phyloP scores from a whole-genome alignment of 2,797 vertebrate genomes.

The Pseudochirops corinnae region DNA sequence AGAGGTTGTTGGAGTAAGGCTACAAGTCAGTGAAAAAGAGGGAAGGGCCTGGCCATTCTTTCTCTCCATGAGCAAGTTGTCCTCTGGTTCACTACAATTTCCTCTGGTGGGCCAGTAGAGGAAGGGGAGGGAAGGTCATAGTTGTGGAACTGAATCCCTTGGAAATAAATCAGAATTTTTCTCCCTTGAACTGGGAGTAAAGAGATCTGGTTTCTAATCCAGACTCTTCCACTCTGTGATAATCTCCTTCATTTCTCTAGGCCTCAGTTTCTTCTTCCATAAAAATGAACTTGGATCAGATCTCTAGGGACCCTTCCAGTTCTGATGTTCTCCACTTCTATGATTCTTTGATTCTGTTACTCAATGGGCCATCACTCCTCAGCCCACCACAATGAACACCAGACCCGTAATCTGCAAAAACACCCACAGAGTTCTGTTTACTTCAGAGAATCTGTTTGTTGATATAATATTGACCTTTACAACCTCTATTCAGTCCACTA shows the following conservation, averaged over 20 bases:
- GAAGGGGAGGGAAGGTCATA: not conserved
- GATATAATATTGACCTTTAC: not conserved
- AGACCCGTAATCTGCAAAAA: not conserved
- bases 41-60: not conserved
- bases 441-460: not conserved
- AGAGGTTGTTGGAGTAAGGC: not conserved
- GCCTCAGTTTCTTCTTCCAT: not conserved
- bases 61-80: not conserved
- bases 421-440: not conserved
- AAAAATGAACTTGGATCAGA: not conserved
- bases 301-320: not conserved
- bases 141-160: not conserved
- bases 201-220: not conserved
- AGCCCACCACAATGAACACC: not conserved
- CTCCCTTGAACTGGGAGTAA: not conserved
- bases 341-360: not conserved
- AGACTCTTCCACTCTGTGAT: not conserved
- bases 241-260: not conserved
- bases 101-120: not conserved
- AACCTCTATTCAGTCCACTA: not conserved
- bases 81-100: not conserved
- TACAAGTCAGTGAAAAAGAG: not conserved
- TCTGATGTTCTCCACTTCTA: not conserved
- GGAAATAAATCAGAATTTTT: not conserved
- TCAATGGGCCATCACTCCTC: not conserved